Base-by-base conservation (phyloP, 2,888 invertebrate species). In the Phanerotoma sp. region DNA sequence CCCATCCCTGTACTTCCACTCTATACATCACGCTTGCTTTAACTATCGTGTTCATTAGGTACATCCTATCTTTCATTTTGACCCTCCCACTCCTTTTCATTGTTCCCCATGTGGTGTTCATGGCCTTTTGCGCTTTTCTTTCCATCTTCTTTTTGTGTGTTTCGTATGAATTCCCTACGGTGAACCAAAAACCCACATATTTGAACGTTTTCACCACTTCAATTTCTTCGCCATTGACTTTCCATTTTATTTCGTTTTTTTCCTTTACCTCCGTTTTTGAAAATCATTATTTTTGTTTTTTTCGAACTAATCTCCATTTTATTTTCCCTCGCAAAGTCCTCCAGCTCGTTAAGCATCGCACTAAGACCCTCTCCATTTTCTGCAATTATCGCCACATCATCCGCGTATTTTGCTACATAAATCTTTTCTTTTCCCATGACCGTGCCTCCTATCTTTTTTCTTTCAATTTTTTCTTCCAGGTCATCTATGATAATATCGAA, bases 391-490 rank as follows among this genome's bases (percentile, higher is more conserved):
- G 42, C 44, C 2, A 42, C 42, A 15, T 44, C 51, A 25, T 51
- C 51, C 11, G 51, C 51, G 32, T 42, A 44, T 15, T 51, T 51
- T 32, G 18, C 35, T 1, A 16, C 35, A 4, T 11, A 42, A 10
- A 51, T 21, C 16, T 51, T 51, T n/a, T 30, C 21, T 6, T 32
- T 32, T 10, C 51, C 51, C 13, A 51, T 32, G 5, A 33, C 44
- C 21, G 37, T 35, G 5, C 51, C 51, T 0, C 51, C 51, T n/a
- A 33, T 21, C 1, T 47, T 33, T 3, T 22, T 47, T n/a, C 15
- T 18, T 7, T 11, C 20, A 11, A 46, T 18, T 30, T 32, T 20
- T n/a, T 33, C 30, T 11, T 46, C 46, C 18, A 46, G 11, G 18
- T 46, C 46, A 20, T 46, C 46, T 0, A 46, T 5, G 21, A 46